Conservation (phyloP, 2,888 invertebrate genomes). For the Yponomeuta malinellus region DNA sequence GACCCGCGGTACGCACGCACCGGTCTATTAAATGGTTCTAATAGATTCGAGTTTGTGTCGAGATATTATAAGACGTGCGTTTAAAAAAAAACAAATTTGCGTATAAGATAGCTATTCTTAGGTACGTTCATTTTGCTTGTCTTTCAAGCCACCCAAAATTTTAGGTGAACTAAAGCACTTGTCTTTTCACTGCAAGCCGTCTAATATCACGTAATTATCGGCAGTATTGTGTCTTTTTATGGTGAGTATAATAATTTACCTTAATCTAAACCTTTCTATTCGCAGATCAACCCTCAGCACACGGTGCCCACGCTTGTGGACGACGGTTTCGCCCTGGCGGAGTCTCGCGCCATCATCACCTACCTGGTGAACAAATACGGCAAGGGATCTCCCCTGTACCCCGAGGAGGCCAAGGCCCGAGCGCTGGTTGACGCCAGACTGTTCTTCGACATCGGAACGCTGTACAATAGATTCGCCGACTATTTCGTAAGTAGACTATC, state of each 20-base stretch:
- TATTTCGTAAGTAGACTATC: conserved; percentile 78
- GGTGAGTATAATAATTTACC: background rate
- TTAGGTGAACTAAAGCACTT: too few relatives aligned
- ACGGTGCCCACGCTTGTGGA: conserved; percentile 89
- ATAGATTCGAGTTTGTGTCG: too few relatives aligned
- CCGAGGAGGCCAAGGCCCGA: conserved; percentile 84
- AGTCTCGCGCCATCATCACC: conserved; percentile 88
- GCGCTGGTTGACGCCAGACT: conserved; percentile 86
- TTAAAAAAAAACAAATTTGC: too few relatives aligned
- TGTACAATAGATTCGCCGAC: conserved; percentile 81
- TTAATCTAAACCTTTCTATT: conserved; percentile 20
- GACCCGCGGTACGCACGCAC: too few relatives aligned
- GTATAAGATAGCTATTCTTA: too few relatives aligned
- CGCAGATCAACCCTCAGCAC: conserved; percentile 88
- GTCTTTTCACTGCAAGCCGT: too few relatives aligned
- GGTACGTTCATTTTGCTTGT: too few relatives aligned
- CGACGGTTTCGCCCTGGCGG: conserved; percentile 87
- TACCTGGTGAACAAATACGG: conserved; percentile 89
- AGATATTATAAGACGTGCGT: too few relatives aligned
- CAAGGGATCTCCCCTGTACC: conserved; percentile 84
- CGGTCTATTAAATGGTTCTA: too few relatives aligned
- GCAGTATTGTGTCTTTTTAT: too few relatives aligned
- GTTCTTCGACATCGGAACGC: conserved; percentile 86
- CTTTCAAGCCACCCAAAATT: too few relatives aligned
- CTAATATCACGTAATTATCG: too few relatives aligned